Conservation (phyloP, 2,888 invertebrate species). For the Antheraea assamensis region DNA sequence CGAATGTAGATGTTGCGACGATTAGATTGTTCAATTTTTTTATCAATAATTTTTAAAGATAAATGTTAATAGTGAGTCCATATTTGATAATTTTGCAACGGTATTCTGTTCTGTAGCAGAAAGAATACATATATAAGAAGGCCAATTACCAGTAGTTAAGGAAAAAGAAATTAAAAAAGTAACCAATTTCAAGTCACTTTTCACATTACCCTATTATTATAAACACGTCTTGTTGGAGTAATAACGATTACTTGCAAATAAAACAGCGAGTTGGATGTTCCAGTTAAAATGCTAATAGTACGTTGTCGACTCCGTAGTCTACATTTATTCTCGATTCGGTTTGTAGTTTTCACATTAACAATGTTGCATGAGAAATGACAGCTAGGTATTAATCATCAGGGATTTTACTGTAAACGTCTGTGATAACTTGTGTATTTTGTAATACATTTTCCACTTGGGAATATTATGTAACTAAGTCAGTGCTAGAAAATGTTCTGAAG, state of each 20-base stretch:
- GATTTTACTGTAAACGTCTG: neutral
- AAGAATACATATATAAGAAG: neutral
- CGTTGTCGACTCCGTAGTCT: neutral
- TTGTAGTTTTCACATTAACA: neutral
- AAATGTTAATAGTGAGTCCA: neutral
- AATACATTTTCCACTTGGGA: neutral
- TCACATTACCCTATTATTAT: neutral
- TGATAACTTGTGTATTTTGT: neutral
- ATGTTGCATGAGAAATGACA: neutral
- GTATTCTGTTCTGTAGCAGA: neutral
- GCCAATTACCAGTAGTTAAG: neutral
- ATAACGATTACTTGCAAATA: neutral
- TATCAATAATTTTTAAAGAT: neutral
- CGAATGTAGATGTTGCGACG: constrained; percentile 2
- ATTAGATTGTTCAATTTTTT: neutral
- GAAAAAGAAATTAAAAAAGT: neutral
- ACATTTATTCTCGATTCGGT: neutral
- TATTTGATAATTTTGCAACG: neutral
- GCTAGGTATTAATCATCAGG: neutral
- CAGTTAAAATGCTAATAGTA: neutral
- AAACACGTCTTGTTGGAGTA: neutral
- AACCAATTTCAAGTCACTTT: neutral
- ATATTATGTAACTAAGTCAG: neutral
- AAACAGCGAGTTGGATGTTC: neutral
- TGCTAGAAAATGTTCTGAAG: neutral